A percentile compares a stretch with the other conserved stretches of the same genome.
Evolutionary conservation across 2,797 vertebrate genomes (phyloP).

Genomic region (Arrhamphus sclerolepis): DNA sequence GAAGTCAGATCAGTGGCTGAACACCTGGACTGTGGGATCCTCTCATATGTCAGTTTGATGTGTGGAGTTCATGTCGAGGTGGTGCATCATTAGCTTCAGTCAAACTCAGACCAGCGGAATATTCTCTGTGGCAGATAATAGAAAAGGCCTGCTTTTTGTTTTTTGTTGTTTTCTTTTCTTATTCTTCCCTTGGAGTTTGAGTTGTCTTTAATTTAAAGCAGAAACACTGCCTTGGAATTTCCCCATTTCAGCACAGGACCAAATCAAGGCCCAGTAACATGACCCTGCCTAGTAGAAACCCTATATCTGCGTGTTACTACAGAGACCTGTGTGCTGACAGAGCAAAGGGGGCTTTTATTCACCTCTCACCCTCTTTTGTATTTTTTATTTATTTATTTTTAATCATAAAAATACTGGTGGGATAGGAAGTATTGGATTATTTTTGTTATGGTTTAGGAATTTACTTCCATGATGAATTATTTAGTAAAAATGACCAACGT

Average conservation of each 20-base stretch:
- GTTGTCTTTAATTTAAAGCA: conserved; percentile 7
- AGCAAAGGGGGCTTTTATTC: too few species aligned
- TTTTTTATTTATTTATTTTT: too few species aligned
- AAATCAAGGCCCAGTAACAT: conserved; percentile 5
- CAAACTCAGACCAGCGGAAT: too few species aligned
- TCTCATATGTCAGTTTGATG: conserved; percentile 13
- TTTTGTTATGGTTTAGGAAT: too few species aligned
- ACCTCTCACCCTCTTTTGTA: too few species aligned
- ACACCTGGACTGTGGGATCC: conserved; percentile 1
- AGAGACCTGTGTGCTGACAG: not conserved
- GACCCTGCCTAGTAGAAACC: conserved; percentile 6
- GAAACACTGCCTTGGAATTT: conserved; percentile 1
- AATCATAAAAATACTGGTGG: too few species aligned
- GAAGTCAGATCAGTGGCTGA: not conserved
- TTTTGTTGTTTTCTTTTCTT: too few species aligned
- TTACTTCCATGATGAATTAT: too few species aligned
- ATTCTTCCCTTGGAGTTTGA: not conserved
- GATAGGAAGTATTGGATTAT: too few species aligned
- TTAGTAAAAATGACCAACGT: too few species aligned
- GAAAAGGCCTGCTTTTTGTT: not conserved
- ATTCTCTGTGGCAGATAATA: conserved; percentile 9
- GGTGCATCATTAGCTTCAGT: too few species aligned
- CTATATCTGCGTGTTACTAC: conserved; percentile 16
- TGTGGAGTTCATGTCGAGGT: not conserved
- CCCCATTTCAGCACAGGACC: not conserved